These are phyloP conservation scores for Istiophorus platypterus DNA, from an alignment of 2,113 vertebrate species.

Conservation along the genomic window DNA sequence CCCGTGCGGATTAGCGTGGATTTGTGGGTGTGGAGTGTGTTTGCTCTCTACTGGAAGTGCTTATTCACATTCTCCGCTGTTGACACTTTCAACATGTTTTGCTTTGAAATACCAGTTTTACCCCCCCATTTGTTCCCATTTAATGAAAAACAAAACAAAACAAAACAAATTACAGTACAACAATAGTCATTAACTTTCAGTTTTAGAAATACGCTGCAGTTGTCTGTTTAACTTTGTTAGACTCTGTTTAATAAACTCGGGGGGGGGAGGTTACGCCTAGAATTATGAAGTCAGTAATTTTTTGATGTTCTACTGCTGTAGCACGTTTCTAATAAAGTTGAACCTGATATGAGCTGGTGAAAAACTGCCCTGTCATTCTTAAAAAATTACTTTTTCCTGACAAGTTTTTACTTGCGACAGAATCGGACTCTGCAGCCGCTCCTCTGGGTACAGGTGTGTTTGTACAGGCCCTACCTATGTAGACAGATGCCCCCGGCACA, in stretches of 20 bases:
- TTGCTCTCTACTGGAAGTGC: conserved; percentile 41
- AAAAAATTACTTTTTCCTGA: not conserved
- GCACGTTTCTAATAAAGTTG: not conserved
- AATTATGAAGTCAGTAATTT: not conserved
- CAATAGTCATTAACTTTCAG: not conserved
- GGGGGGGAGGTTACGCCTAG: not conserved
- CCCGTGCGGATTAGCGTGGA: conserved; percentile 24
- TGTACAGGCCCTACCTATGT: conserved; percentile 44
- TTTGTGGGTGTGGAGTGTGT: conserved; percentile 40
- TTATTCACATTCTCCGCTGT: conserved; percentile 50
- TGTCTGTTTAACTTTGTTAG: not conserved
- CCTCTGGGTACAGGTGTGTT: conserved; percentile 56
- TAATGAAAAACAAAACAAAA: no score
- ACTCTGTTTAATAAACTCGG: not conserved
- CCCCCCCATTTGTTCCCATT: not conserved
- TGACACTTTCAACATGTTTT: conserved; percentile 40
- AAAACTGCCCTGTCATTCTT: not conserved
- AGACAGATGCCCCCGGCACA: conserved; percentile 69
- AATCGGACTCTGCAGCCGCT: conserved; percentile 18
- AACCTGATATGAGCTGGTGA: not conserved
- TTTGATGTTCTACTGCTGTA: not conserved
- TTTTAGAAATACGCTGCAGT: not conserved
- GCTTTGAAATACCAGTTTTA: conserved; percentile 12
- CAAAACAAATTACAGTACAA: not conserved
- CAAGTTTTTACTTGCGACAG: not conserved